Evolutionary conservation across 2,113 vertebrate genomes (phyloP).

Genomic region (Lanius collurio): DNA sequence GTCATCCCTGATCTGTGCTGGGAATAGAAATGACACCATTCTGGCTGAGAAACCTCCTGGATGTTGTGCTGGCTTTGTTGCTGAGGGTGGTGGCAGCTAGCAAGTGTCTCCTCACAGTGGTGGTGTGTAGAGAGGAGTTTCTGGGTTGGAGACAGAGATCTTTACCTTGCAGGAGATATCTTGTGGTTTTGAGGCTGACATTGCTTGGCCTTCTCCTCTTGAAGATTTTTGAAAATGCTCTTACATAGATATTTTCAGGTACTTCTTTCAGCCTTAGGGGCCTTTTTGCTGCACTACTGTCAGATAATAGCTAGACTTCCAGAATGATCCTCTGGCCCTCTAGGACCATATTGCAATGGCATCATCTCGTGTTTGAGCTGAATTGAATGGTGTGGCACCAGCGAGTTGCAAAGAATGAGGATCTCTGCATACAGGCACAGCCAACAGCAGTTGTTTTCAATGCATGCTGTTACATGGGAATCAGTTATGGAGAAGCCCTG

Average conservation of each 20-base stretch:
- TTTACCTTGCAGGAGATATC: neutral
- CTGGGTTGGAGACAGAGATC: neutral
- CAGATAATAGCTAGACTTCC: neutral
- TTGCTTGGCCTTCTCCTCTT: neutral
- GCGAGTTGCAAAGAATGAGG: neutral
- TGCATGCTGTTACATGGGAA: neutral
- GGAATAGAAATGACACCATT: neutral
- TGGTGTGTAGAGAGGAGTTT: neutral
- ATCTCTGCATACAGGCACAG: neutral
- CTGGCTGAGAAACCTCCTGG: neutral
- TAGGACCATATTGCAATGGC: neutral
- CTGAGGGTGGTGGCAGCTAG: neutral
- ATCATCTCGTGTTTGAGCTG: neutral
- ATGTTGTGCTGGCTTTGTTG: neutral
- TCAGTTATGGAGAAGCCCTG: neutral
- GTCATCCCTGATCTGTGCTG: neutral
- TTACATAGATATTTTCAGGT: neutral
- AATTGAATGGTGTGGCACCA: neutral
- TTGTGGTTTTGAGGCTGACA: neutral
- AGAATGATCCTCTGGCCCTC: neutral
- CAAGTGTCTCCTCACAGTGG: fast-evolving
- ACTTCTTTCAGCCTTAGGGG: neutral
- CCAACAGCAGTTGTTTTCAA: neutral
- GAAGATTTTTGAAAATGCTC: neutral
- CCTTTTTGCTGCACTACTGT: neutral